These are phyloP conservation scores for Pelmatolapia mariae DNA, from an alignment of 2,113 vertebrate species.

Conservation along the genomic window DNA sequence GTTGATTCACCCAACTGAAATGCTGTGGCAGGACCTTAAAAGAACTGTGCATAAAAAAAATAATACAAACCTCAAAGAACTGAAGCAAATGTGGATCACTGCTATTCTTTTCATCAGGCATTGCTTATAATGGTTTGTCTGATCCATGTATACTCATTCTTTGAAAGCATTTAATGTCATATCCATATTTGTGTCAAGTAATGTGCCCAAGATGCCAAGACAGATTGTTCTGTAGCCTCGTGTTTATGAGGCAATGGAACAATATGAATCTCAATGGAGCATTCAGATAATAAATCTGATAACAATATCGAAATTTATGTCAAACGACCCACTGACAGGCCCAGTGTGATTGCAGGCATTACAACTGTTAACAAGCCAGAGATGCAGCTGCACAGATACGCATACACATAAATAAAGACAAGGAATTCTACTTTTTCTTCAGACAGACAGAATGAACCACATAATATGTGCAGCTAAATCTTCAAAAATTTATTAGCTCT, in stretches of 20 bases:
- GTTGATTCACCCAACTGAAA: neutral
- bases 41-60: neutral
- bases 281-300: neutral
- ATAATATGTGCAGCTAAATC: neutral
- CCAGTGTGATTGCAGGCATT: neutral
- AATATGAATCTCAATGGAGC: neutral
- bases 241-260: conserved; percentile 7
- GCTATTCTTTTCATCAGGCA: neutral
- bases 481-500: neutral
- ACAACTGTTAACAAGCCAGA: neutral
- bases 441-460: neutral
- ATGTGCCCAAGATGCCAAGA: conserved; percentile 14
- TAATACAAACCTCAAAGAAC: neutral
- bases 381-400: neutral
- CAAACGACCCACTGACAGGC: neutral
- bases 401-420: neutral
- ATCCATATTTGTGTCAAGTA: conserved; percentile 7
- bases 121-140: neutral
- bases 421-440: neutral
- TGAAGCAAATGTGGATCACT: neutral
- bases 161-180: neutral
- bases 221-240: neutral
- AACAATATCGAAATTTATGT: conserved; percentile 20
- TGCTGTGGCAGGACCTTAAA: neutral
- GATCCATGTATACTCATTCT: neutral